Evolutionary conservation across 2,113 vertebrate species (phyloP), one percentile per base, ranked within the genome.

Genomic region (Thalassoma bifasciatum): DNA sequence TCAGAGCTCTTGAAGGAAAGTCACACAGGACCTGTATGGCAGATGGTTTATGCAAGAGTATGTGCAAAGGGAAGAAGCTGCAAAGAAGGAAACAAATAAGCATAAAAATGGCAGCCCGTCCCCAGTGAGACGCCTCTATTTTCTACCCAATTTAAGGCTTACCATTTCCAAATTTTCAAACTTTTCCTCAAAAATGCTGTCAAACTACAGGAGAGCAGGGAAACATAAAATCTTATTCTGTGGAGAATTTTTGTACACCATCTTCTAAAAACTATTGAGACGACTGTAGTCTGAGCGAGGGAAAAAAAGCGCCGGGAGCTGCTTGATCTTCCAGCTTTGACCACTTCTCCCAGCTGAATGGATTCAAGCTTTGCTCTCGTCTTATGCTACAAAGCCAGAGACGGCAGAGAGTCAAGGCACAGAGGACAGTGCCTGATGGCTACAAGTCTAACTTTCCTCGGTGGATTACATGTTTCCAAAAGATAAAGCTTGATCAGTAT

Each of bases 1-100:
- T 79, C 79, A 85, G 75, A 87, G 81, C 87, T 91, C 92, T 90
- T 92, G 86, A 91, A 92, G 87, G 83, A 72, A 71, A 92, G 90
- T 89, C 88, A 58, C 89, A 77, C 77, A 89, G 88, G 86, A 91
- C 86, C 84, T 80, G 78, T 81, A 71, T 56, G 86, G 91, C 91
- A 93, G 92, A 92, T 92, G 91, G 86, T 90, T 91, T 87, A 77
- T 87, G 89, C 59, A 68, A 72, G 68, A 81, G 69, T 82, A 77
- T 79, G 71, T 77, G 84, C 68, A 66, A 70, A 83, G 79, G 88
- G 79, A 85, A 74, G 79, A 70, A 66, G 67, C 73, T 68, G 79
- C 36, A 76, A 53, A 59, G 70, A 83, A 85, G 63, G 68, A 89
- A 89, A 86, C 72, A 91, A 91, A 86, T 81, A 86, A 87, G 81